Conservation (phyloP, 2,113 vertebrate genomes). For the Perccottus glenii region DNA sequence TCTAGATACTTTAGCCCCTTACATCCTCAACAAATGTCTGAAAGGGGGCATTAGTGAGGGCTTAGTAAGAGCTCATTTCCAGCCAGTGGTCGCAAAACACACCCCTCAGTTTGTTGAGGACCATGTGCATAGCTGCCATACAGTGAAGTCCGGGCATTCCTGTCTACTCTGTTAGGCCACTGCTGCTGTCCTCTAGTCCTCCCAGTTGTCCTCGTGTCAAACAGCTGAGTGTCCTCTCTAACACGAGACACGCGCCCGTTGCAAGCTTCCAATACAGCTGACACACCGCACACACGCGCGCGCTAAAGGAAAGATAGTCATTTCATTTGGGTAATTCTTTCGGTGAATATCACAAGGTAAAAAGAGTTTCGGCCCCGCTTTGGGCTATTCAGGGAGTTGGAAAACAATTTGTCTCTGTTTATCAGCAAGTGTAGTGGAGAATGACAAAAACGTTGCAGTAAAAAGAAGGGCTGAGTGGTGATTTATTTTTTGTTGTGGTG, state of each 20-base stretch:
- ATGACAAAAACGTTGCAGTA: background rate
- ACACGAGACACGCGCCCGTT: conserved; percentile 50
- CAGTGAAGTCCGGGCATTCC: conserved; percentile 28
- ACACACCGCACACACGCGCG: conserved; percentile 16
- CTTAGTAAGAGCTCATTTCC: conserved; percentile 7
- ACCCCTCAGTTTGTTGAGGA: background rate
- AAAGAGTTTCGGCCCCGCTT: background rate
- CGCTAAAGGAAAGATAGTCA: background rate
- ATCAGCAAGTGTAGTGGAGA: background rate
- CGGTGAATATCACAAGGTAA: background rate
- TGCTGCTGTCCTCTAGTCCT: conserved; percentile 25
- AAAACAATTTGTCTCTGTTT: conserved; percentile 15
- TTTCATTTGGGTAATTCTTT: conserved; percentile 6
- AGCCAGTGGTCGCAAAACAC: background rate
- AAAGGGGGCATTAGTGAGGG: conserved; percentile 11
- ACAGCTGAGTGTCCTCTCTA: conserved; percentile 53
- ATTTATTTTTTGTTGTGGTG: background rate
- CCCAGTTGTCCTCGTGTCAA: conserved; percentile 57
- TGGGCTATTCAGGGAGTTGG: background rate
- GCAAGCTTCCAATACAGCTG: conserved; percentile 32
- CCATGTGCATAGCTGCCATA: conserved; percentile 11
- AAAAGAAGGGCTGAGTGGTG: background rate
- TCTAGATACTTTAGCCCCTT: background rate
- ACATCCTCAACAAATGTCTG: conserved; percentile 12
- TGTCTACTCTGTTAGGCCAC: conserved; percentile 13